Conservation (phyloP, 2,113 vertebrate genomes). For the Geothlypis trichas region DNA sequence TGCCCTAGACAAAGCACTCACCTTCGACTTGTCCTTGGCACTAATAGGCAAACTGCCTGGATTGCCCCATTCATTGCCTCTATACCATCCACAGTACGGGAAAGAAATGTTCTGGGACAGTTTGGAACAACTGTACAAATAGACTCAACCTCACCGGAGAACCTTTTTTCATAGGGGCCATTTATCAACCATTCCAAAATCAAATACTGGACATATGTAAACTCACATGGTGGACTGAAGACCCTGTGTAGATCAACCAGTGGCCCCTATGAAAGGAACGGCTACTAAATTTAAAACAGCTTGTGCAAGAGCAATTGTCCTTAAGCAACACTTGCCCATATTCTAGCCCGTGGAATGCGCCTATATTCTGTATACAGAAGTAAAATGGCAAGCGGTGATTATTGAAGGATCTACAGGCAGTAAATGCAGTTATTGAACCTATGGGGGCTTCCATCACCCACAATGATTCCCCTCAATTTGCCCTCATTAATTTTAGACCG, state of each 20-base stretch:
- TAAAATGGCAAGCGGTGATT: not conserved
- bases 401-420: not conserved
- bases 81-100: not conserved
- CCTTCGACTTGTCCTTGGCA: not conserved
- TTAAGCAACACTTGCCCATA: not conserved
- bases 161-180: too few relatives aligned
- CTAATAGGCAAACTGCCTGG: not conserved
- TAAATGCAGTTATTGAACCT: not conserved
- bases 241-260: not conserved
- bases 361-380: not conserved
- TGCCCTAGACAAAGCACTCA: not conserved
- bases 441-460: not conserved
- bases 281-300: not conserved
- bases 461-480: not conserved
- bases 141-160: not conserved
- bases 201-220: not conserved
- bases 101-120: not conserved
- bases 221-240: not conserved
- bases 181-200: not conserved
- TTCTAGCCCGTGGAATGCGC: not conserved
- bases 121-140: not conserved
- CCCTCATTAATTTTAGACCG: not conserved
- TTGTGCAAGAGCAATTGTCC: not conserved
- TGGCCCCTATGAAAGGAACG: fast-evolving
- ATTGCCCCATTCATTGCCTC: not conserved